These are phyloP conservation scores for Myripristis jacobus DNA, from an alignment of 2,797 vertebrate species.

Conservation along the genomic window DNA sequence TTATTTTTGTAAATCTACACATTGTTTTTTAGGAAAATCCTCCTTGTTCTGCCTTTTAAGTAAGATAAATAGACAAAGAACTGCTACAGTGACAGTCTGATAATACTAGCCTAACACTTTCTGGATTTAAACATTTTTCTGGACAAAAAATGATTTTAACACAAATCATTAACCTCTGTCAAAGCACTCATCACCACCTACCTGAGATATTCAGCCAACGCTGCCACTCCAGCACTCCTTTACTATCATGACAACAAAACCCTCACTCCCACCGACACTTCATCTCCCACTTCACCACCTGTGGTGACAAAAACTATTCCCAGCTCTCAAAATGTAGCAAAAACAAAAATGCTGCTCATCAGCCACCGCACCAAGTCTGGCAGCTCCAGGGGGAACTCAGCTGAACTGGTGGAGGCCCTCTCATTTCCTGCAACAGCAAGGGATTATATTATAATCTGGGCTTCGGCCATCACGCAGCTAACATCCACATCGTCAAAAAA, in stretches of 20 bases:
- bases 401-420: slow-evolving; percentile 1
- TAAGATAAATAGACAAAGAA: no score
- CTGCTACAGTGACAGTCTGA: not conserved
- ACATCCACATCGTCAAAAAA: not conserved
- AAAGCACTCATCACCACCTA: slow-evolving; percentile 19
- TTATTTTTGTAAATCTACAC: no score
- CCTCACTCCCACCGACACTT: slow-evolving; percentile 33
- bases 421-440: not conserved
- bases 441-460: not conserved
- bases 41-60: no score
- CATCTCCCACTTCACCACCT: slow-evolving; percentile 44
- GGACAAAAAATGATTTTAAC: not conserved
- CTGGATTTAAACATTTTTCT: not conserved
- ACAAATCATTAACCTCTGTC: slow-evolving; percentile 1
- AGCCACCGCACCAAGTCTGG: not conserved
- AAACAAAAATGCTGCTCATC: slow-evolving; percentile 10
- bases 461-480: not conserved
- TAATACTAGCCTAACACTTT: not conserved
- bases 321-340: slow-evolving; percentile 4
- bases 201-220: slow-evolving; percentile 8
- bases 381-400: not conserved
- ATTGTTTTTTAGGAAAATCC: no score
- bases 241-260: slow-evolving; percentile 40
- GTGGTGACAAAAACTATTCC: slow-evolving; percentile 13
- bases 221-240: slow-evolving; percentile 14